Evolutionary conservation across 1,140 invertebrate species (phyloP).

Genomic region (Campoletis sonorensis): DNA sequence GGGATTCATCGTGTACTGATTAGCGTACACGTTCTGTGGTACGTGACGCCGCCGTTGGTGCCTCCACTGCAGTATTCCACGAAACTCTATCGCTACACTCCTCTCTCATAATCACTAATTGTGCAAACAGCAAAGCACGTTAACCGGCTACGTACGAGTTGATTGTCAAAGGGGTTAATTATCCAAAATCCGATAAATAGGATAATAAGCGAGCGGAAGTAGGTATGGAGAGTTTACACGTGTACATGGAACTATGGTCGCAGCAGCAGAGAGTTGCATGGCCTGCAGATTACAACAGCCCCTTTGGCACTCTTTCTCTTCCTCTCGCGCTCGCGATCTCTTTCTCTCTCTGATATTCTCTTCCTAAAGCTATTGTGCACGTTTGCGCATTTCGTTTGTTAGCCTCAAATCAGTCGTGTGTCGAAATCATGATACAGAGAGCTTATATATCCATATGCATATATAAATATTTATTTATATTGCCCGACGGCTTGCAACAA

Average conservation of each 20-base stretch:
- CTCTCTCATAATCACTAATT: constrained; percentile 40
- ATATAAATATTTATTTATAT: not conserved
- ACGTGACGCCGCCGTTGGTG: constrained; percentile 21
- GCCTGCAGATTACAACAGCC: not conserved
- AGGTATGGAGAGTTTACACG: constrained; percentile 27
- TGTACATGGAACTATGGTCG: constrained; percentile 10
- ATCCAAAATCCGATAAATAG: constrained; percentile 25
- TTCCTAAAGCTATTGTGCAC: not conserved
- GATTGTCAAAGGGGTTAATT: constrained; percentile 40
- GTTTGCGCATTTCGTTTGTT: constrained; percentile 8
- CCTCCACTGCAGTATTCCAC: not conserved
- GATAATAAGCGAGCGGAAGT: constrained; percentile 33
- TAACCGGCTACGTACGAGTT: constrained; percentile 38
- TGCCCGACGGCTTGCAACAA: not conserved
- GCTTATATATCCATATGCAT: not conserved
- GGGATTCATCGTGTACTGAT: constrained; percentile 33
- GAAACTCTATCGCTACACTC: not conserved
- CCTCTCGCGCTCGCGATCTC: not conserved
- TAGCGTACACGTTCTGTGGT: constrained; percentile 27
- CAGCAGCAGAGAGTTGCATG: not conserved
- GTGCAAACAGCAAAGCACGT: constrained; percentile 34
- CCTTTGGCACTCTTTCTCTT: not conserved
- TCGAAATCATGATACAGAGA: not conserved
- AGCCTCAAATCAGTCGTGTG: constrained; percentile 11
- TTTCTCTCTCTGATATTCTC: not conserved